phyloP scores from a whole-genome alignment of 2,113 vertebrate species.

The Dunckerocampus dactyliophorus region DNA sequence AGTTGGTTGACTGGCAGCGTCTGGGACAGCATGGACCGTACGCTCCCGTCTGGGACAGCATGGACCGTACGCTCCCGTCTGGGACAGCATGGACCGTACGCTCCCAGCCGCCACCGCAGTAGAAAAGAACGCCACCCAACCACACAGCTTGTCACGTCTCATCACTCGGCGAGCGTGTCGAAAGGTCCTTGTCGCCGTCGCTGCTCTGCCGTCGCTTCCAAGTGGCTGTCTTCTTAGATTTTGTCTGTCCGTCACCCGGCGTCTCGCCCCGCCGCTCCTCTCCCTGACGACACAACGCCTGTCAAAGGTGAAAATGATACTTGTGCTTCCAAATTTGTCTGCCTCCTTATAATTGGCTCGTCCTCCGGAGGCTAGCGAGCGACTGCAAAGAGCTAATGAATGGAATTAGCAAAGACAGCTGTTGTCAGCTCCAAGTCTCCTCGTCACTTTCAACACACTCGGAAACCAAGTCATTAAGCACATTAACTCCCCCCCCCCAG shows the following conservation, averaged over 20 bases:
- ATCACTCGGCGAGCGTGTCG: too few relatives aligned
- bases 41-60: too few relatives aligned
- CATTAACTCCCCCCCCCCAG: background rate
- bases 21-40: too few relatives aligned
- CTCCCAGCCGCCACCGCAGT: too few relatives aligned
- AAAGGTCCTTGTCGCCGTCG: too few relatives aligned
- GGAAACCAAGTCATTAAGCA: background rate
- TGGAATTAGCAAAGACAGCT: constrained; percentile 8
- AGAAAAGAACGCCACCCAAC: too few relatives aligned
- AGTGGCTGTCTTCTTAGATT: constrained; percentile 10
- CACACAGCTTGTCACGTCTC: too few relatives aligned
- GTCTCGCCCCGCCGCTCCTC: background rate
- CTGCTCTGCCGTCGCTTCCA: background rate
- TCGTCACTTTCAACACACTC: background rate
- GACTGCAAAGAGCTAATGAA: constrained; percentile 3
- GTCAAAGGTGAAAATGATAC: constrained; percentile 11
- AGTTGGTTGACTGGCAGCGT: too few relatives aligned
- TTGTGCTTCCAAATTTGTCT: background rate
- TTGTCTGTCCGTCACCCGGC: background rate
- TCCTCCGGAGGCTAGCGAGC: background rate
- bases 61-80: too few relatives aligned
- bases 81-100: too few relatives aligned
- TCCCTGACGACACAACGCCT: too few relatives aligned
- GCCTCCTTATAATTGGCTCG: constrained; percentile 1
- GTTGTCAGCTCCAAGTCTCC: background rate